These are phyloP conservation scores for Neuroscelio doddi DNA, from an alignment of 2,888 invertebrate genomes.

Conservation along the genomic window DNA sequence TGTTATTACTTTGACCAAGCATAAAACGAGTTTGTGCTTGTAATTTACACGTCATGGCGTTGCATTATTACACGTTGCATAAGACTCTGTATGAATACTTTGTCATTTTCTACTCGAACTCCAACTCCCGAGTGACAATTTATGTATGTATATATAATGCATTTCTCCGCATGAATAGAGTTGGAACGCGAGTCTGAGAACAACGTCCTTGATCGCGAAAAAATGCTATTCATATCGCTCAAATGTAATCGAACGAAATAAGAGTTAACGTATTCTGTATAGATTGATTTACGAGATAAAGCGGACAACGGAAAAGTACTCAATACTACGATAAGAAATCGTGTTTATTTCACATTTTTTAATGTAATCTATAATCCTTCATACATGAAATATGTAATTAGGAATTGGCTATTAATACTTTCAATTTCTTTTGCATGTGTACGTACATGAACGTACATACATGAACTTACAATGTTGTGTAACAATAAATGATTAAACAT, in stretches of 20 bases:
- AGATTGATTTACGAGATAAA: not conserved
- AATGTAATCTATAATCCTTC: too few relatives aligned
- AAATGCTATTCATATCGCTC: not conserved
- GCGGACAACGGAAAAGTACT: not conserved
- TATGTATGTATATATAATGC: not conserved
- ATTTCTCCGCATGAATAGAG: too few relatives aligned
- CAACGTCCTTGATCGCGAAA: conserved; percentile 5
- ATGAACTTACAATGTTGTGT: too few relatives aligned
- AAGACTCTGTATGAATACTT: conserved; percentile 9
- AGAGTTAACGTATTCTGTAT: not conserved
- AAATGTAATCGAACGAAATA: not conserved
- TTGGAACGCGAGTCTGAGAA: not conserved
- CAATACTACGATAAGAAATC: too few relatives aligned
- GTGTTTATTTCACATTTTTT: too few relatives aligned
- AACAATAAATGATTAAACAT: too few relatives aligned
- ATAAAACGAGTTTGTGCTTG: conserved; percentile 36
- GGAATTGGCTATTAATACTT: too few relatives aligned
- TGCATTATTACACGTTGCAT: conserved; percentile 33
- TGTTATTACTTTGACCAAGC: conserved; percentile 36
- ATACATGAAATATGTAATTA: too few relatives aligned
- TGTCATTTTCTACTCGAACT: not conserved
- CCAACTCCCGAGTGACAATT: too few relatives aligned
- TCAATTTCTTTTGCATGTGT: too few relatives aligned
- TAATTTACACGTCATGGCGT: conserved; percentile 33
- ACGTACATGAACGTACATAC: too few relatives aligned